Conservation (phyloP, 2,113 vertebrate genomes). For the Cephalopholis sonnerati region DNA sequence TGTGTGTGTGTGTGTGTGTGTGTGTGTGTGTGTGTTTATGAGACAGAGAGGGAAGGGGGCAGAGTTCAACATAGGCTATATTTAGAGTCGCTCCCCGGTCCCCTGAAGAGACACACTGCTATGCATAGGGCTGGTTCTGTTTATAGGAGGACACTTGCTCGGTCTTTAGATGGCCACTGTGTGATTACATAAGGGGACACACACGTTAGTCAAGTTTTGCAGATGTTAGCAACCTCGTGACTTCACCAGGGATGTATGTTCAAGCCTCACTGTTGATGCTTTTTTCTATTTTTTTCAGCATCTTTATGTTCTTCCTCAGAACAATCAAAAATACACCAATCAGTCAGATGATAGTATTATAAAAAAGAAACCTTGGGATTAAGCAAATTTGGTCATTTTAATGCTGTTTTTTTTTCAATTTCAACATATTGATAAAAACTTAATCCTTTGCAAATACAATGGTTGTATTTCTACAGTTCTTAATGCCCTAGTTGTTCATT, state of each 20-base stretch:
- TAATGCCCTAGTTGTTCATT: not conserved
- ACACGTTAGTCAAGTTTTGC: conserved; percentile 5
- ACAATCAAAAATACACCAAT: not conserved
- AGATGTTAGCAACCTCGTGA: conserved; percentile 20
- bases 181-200: conserved; percentile 43
- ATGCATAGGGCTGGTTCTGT: conserved; percentile 53
- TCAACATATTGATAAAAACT: too few species aligned
- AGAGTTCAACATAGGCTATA: conserved; percentile 62
- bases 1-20: conserved; percentile 16
- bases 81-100: conserved; percentile 59
- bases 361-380: too few species aligned
- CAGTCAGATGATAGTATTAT: not conserved
- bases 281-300: too few species aligned
- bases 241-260: not conserved
- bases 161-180: conserved; percentile 33
- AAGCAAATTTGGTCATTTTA: too few species aligned
- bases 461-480: too few species aligned
- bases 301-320: not conserved
- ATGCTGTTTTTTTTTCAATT: too few species aligned
- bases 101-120: conserved; percentile 58
- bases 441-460: too few species aligned
- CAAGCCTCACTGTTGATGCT: too few species aligned
- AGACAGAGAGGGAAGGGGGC: conserved; percentile 38
- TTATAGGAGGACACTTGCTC: conserved; percentile 51
- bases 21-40: conserved; percentile 36